Evolutionary conservation across 2,888 invertebrate genomes (phyloP).

Genomic region (Pristionchus mayeri): DNA sequence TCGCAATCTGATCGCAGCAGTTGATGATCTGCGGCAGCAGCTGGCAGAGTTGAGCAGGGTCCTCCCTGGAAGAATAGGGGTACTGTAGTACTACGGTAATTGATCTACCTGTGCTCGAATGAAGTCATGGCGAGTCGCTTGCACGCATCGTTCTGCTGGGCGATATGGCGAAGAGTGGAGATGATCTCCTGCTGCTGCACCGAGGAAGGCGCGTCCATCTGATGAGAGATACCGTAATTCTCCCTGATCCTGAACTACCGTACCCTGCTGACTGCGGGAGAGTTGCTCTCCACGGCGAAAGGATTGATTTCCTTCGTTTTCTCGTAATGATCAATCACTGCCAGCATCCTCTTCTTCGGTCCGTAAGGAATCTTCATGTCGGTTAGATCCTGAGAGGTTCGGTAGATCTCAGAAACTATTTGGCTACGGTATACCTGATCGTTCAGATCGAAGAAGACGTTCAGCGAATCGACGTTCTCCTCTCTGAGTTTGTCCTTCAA

Average conservation of each 20-base stretch:
- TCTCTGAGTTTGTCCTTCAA: constrained; percentile 33
- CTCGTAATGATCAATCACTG: constrained; percentile 60
- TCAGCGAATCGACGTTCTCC: constrained; percentile 43
- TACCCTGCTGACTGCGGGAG: constrained; percentile 24
- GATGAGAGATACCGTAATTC: neutral
- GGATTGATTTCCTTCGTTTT: constrained; percentile 39
- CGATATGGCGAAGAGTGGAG: constrained; percentile 27
- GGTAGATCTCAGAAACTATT: neutral
- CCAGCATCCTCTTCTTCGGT: constrained; percentile 64
- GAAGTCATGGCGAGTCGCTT: constrained; percentile 45
- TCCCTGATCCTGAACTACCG: neutral
- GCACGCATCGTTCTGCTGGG: constrained; percentile 37
- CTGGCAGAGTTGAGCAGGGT: constrained; percentile 41
- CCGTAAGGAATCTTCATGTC: constrained; percentile 66
- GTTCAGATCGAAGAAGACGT: constrained; percentile 46
- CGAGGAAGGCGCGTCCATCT: constrained; percentile 27
- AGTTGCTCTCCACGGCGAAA: constrained; percentile 14
- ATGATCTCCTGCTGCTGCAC: constrained; percentile 2
- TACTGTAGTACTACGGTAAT: neutral
- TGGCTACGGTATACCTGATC: constrained; percentile 23
- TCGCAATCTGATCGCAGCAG: constrained; percentile 53
- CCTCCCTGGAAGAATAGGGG: constrained; percentile 4
- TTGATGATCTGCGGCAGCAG: constrained; percentile 56
- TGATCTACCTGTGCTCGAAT: constrained; percentile 33
- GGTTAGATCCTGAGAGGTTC: constrained; percentile 33